Evolutionary conservation across 2,888 invertebrate species (phyloP).

Genomic region (Synergus itoensis): DNA sequence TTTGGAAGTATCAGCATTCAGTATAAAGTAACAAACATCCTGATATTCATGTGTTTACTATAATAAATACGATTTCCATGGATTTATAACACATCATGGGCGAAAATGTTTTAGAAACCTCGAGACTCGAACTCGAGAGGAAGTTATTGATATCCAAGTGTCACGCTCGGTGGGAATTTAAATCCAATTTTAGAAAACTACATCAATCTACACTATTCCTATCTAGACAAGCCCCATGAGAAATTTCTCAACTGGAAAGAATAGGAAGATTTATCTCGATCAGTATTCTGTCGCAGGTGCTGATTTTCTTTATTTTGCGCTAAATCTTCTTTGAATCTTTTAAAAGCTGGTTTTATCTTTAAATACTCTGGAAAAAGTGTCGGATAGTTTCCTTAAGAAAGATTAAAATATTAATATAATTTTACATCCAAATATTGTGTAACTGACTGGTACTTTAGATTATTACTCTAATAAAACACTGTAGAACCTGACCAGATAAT

Average conservation of each 20-base stretch:
- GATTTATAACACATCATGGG: no score
- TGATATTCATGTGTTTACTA: no score
- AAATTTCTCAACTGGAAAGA: conserved; percentile 37
- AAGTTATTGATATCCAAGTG: conserved; percentile 19
- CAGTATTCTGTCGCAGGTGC: conserved; percentile 24
- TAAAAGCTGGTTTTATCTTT: neutral
- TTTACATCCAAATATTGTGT: no score
- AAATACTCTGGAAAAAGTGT: neutral
- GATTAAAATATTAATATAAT: no score
- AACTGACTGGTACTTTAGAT: no score
- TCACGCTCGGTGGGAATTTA: neutral
- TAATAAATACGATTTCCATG: no score
- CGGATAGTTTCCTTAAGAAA: no score
- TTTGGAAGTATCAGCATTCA: no score
- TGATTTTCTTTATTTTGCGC: neutral
- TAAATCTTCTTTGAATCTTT: neutral
- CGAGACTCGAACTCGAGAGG: neutral
- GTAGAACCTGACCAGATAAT: no score
- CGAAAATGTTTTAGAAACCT: neutral
- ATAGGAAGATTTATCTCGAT: conserved; percentile 35
- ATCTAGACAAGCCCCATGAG: conserved; percentile 20
- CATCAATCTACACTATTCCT: conserved; percentile 37
- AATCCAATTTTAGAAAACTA: conserved; percentile 5
- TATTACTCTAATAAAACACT: no score
- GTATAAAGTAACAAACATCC: no score